Base-by-base conservation (phyloP, 2,113 vertebrate species). In the Phodopus roborovskii region DNA sequence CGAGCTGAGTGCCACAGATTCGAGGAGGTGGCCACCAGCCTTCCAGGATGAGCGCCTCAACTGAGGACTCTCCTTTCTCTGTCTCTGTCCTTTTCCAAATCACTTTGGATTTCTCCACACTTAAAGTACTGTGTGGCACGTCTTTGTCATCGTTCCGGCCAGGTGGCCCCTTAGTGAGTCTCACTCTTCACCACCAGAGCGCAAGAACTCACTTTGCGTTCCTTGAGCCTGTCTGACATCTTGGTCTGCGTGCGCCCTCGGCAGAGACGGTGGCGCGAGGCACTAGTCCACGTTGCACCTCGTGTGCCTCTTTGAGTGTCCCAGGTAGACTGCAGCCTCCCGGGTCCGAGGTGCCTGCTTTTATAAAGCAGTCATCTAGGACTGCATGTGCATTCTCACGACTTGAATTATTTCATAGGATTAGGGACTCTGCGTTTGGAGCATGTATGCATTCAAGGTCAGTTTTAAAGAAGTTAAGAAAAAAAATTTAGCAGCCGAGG, bases 211-310 rank as follows among this genome's bases (percentile, higher is more conserved):
- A 99, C 99, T 99, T 99, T 99, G 94, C 99, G 98, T 96, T 99
- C 99, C 98, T 99, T 99, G 98, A 99, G 98, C 97, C 99, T 99
- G 89, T 99, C 99, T 99, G 99, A 99, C 99, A 98, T 98, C 97
- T 96, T 98, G 97, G 83, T 60, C 92, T 91, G 74, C 86, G 88
- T 90, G 95, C 73, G 79, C 89, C 71, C 86, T 92, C 58, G 36
- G 82, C 48, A 88, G 79, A 94, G 94, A 85, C n/a, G 30, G 77
- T 66, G 94, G 82, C 60, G 88, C 24, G 2, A 56, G 97, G 64
- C 96, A 83, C 97, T 70, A n/a, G 90, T 94, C 88, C 93, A 6
- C 95, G 79, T 64, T 93, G 73, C 75, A 17, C 74, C 91, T 95
- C 84, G 62, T 81, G 93, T 96, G 93, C 95, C 83, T 91, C 96